Evolutionary conservation across 2,113 vertebrate species (phyloP).

Genomic region (Mandrillus leucophaeus): DNA sequence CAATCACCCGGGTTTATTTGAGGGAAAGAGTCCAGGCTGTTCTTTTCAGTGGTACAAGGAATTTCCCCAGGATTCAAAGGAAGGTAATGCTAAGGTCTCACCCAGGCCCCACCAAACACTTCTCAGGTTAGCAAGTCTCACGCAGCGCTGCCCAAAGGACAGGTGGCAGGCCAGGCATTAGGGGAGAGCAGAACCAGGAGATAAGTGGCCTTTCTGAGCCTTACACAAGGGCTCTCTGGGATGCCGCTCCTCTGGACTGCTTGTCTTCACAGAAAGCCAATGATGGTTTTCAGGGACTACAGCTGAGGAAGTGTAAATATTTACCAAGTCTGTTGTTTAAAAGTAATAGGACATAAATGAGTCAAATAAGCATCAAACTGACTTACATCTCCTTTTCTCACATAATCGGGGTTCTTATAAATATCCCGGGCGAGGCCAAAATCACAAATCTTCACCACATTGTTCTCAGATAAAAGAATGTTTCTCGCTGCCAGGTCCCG

Average conservation of each 20-base stretch:
- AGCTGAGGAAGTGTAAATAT: not conserved
- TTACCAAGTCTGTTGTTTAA: conserved; percentile 59
- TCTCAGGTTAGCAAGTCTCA: not conserved
- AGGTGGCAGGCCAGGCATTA: not conserved
- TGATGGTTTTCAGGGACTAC: conserved; percentile 16
- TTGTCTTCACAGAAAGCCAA: conserved; percentile 29
- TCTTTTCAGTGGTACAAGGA: not conserved
- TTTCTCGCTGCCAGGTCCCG: conserved; percentile 96
- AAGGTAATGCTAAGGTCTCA: not conserved
- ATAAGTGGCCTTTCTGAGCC: not conserved
- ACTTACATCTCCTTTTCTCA: conserved; percentile 98
- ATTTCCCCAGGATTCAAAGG: not conserved
- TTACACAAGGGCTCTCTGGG: not conserved
- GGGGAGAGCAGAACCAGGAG: not conserved
- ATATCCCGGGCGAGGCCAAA: conserved; percentile 96
- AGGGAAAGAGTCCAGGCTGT: conserved; percentile 68
- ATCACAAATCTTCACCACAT: conserved; percentile 98
- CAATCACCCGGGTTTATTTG: conserved; percentile 42
- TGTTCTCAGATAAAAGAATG: conserved; percentile 95
- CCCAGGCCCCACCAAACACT: not conserved
- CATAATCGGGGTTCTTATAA: conserved; percentile 97
- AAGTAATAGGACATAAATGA: conserved; percentile 46
- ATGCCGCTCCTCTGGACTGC: not conserved
- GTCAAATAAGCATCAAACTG: conserved; percentile 52
- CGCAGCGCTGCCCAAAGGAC: not conserved